Evolutionary conservation across 2,797 vertebrate species (phyloP).

Genomic region (Gastrophryne carolinensis): DNA sequence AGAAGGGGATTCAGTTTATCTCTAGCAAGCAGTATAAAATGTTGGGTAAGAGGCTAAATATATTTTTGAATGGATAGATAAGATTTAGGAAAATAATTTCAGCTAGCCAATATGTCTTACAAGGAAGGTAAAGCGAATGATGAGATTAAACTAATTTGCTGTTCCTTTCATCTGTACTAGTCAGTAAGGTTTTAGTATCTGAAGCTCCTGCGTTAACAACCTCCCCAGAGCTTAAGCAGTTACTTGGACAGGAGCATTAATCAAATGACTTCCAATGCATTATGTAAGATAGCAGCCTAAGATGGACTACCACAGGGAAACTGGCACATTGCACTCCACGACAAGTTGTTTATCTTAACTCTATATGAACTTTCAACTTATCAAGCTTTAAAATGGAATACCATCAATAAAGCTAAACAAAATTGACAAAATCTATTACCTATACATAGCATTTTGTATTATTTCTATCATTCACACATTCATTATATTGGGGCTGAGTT

Average conservation of each 20-base stretch:
- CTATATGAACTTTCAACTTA: slow-evolving; percentile 41
- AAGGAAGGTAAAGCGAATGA: slow-evolving; percentile 53
- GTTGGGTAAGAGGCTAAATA: slow-evolving; percentile 17
- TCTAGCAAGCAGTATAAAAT: slow-evolving; percentile 50
- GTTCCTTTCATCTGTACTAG: slow-evolving; percentile 46
- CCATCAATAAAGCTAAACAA: slow-evolving; percentile 16
- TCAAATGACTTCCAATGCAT: slow-evolving; percentile 53
- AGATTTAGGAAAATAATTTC: slow-evolving; percentile 20
- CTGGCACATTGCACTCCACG: slow-evolving; percentile 1
- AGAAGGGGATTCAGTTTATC: slow-evolving; percentile 51
- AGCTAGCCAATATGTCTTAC: slow-evolving; percentile 45
- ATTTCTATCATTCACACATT: slow-evolving; percentile 47
- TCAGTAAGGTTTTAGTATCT: slow-evolving; percentile 47
- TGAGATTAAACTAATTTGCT: slow-evolving; percentile 51
- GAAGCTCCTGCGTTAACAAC: slow-evolving; percentile 45
- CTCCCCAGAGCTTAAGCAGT: slow-evolving; percentile 49
- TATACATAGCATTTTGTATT: slow-evolving; percentile 41
- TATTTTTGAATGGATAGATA: neutral
- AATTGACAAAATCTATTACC: slow-evolving; percentile 44
- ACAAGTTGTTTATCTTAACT: slow-evolving; percentile 25
- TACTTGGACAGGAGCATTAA: slow-evolving; percentile 56
- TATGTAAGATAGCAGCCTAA: slow-evolving; percentile 24
- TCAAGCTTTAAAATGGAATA: slow-evolving; percentile 35
- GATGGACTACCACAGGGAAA: slow-evolving; percentile 34
- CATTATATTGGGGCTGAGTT: slow-evolving; percentile 34